A percentile compares a stretch with the other conserved stretches of the same genome.
phyloP scores from a whole-genome alignment of 2,888 invertebrate species.

The Listrodromus nycthemerus region DNA sequence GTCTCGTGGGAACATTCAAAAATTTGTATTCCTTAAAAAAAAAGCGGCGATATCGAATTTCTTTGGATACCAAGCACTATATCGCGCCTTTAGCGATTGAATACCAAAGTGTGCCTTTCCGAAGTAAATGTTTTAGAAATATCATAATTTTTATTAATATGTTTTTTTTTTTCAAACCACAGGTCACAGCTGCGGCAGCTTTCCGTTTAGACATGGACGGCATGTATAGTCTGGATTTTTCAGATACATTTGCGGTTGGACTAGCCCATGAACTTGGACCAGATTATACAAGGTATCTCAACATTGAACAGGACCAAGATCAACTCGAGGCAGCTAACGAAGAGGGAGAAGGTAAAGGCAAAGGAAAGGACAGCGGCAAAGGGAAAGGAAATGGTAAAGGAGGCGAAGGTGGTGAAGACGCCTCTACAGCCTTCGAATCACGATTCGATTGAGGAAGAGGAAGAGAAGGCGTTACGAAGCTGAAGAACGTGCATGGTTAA shows the following conservation, averaged over 20 bases:
- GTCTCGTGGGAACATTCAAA: neutral
- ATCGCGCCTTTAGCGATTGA: neutral
- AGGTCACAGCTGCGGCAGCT: conserved; percentile 5
- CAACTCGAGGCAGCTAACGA: neutral
- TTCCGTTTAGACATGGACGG: neutral
- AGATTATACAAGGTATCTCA: neutral
- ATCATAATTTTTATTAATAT: neutral
- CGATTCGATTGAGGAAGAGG: neutral
- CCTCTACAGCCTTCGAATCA: neutral
- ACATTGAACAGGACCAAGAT: too few species aligned
- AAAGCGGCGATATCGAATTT: neutral
- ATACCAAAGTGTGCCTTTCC: neutral
- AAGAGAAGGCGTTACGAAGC: neutral
- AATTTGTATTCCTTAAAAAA: neutral
- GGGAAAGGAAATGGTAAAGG: neutral
- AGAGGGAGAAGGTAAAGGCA: neutral
- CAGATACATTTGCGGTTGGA: neutral
- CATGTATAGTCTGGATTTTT: neutral
- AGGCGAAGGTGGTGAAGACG: neutral
- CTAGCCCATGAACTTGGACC: neutral
- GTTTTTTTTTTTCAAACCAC: neutral
- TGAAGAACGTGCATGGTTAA: neutral
- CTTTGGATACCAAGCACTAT: neutral
- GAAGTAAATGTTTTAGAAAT: neutral
- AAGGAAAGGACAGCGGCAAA: neutral